Conservation (phyloP, 35 echinoderm and acorn worm species). For the Heliocidaris erythrogramma region DNA sequence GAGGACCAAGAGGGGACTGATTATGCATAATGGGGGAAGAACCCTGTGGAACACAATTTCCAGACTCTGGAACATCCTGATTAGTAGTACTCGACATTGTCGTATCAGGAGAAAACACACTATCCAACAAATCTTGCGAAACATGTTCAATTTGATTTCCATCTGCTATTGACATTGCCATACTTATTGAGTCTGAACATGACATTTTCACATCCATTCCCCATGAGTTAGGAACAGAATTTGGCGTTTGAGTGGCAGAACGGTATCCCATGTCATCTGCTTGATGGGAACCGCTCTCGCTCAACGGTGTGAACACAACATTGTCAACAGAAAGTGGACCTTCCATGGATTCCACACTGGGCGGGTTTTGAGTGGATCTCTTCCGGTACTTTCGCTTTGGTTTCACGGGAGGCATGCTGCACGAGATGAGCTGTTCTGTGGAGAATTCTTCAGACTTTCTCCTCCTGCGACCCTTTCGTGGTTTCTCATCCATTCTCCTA, state of each 20-base stretch:
- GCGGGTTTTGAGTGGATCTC: slow-evolving; percentile 69
- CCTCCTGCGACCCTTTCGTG: slow-evolving; percentile 58
- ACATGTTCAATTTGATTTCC: slow-evolving; percentile 58
- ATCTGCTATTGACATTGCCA: slow-evolving; percentile 34
- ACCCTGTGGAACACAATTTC: slow-evolving; percentile 51
- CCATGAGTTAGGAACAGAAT: slow-evolving; percentile 55
- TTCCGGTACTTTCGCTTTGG: slow-evolving; percentile 51
- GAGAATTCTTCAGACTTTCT: slow-evolving; percentile 70
- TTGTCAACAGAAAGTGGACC: slow-evolving; percentile 64
- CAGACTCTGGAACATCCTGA: slow-evolving; percentile 56
- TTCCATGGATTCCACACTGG: slow-evolving; percentile 74
- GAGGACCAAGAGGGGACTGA: slow-evolving; percentile 46
- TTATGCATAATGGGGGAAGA: slow-evolving; percentile 54
- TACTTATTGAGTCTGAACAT: slow-evolving; percentile 47
- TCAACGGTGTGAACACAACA: slow-evolving; percentile 61
- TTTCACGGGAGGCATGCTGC: slow-evolving; percentile 12
- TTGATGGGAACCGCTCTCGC: slow-evolving; percentile 56
- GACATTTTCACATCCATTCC: slow-evolving; percentile 40
- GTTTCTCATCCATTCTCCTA: slow-evolving; percentile 69
- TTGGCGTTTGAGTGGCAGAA: slow-evolving; percentile 68
- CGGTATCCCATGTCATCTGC: slow-evolving; percentile 55
- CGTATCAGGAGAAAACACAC: slow-evolving; percentile 92
- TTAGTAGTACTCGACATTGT: slow-evolving; percentile 68
- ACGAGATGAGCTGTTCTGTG: slow-evolving; percentile 22
- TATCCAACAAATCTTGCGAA: slow-evolving; percentile 88